Evolutionary conservation across 2,888 invertebrate genomes (phyloP).

Genomic region (Mythimna impura): DNA sequence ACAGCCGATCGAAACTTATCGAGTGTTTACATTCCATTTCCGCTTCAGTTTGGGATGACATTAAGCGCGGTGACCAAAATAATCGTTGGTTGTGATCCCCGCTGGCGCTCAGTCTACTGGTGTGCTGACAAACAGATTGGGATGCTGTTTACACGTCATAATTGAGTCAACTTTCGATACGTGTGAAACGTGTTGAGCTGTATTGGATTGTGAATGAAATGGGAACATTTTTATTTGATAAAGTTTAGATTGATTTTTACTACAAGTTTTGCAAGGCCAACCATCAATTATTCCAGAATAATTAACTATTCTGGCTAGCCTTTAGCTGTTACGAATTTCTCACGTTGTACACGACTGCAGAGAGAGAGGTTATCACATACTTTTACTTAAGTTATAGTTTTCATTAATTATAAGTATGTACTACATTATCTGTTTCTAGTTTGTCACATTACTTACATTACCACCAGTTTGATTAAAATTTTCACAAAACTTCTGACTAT

Average conservation of each 20-base stretch:
- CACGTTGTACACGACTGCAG: background rate
- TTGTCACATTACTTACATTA: background rate
- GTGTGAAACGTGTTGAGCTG: conserved; percentile 33
- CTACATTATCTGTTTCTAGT: too few relatives aligned
- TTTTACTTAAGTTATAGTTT: too few relatives aligned
- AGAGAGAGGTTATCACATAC: too few relatives aligned
- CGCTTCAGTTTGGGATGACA: conserved; percentile 11
- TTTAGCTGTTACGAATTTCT: background rate
- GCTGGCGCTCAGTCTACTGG: conserved; percentile 34
- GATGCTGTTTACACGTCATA: conserved; percentile 63
- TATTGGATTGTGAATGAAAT: background rate
- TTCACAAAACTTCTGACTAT: background rate
- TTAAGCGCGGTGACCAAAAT: conserved; percentile 40
- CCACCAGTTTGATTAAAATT: background rate
- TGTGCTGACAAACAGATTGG: conserved; percentile 63
- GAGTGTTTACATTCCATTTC: conserved; percentile 43
- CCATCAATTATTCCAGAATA: background rate
- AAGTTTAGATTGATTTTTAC: background rate
- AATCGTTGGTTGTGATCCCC: conserved; percentile 50
- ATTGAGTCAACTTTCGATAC: conserved; percentile 62
- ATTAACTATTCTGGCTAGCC: background rate
- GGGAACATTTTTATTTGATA: background rate
- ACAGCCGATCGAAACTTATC: conserved; percentile 35
- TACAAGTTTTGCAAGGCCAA: background rate
- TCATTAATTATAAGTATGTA: too few relatives aligned